A percentile compares a stretch with the other conserved stretches of the same genome.
These are phyloP conservation scores for Phenganax subtilis DNA, from an alignment of 92 coral and sea anemone genomes.

Conservation along the genomic window DNA sequence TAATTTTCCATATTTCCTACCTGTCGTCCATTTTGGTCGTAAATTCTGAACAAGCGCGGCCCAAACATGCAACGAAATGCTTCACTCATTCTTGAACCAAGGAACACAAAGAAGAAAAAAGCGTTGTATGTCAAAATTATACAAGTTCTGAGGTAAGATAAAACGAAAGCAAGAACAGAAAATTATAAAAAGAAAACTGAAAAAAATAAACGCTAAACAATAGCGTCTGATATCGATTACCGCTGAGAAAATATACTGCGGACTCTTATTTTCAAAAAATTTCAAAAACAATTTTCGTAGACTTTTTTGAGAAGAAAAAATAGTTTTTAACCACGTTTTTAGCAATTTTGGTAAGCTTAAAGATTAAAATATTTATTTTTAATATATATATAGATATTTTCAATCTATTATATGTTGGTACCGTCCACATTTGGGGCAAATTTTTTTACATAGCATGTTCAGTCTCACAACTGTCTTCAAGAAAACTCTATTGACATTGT, in stretches of 20 bases:
- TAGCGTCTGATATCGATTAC: background rate
- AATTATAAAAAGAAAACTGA: background rate
- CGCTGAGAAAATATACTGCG: slow-evolving; percentile 1
- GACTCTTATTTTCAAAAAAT: background rate
- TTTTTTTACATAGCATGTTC: too few relatives aligned
- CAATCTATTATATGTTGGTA: background rate
- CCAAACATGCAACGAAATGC: slow-evolving; percentile 65
- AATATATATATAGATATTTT: background rate
- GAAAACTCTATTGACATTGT: too few relatives aligned
- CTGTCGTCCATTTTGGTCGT: slow-evolving; percentile 54
- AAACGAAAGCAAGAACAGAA: background rate
- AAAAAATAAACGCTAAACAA: slow-evolving; percentile 11
- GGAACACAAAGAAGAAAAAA: background rate
- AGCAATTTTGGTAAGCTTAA: background rate
- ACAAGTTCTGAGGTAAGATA: background rate
- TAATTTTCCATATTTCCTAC: slow-evolving; percentile 36
- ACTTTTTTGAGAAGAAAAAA: background rate
- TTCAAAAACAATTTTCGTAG: background rate
- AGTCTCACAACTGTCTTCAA: too few relatives aligned
- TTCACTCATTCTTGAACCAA: slow-evolving; percentile 31
- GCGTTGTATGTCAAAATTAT: background rate
- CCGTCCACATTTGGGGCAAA: too few relatives aligned
- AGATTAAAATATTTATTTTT: background rate
- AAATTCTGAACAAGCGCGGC: slow-evolving; percentile 77
- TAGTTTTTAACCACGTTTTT: background rate